Evolutionary conservation across 1,140 invertebrate genomes (phyloP).

Genomic region (Listronotus oregonensis): DNA sequence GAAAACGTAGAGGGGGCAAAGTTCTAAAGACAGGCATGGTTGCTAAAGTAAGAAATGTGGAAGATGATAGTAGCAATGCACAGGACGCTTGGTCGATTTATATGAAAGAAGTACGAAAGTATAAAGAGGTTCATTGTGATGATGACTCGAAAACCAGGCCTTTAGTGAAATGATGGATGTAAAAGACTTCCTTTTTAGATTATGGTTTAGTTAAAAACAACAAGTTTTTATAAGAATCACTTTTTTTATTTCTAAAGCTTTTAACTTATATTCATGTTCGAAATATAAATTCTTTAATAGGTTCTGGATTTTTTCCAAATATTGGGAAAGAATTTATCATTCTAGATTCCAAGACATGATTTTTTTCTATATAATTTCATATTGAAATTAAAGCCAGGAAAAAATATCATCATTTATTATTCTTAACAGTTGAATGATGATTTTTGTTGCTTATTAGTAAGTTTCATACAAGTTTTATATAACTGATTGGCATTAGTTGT

Average conservation of each 20-base stretch:
- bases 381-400: too few species aligned
- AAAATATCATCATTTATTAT: too few species aligned
- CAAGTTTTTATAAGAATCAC: not conserved
- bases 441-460: too few species aligned
- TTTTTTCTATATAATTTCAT: too few species aligned
- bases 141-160: slow-evolving; percentile 90
- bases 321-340: too few species aligned
- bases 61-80: slow-evolving; percentile 69
- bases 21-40: slow-evolving; percentile 88
- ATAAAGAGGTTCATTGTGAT: slow-evolving; percentile 88
- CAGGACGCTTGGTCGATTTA: slow-evolving; percentile 92
- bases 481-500: too few species aligned
- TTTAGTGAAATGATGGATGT: slow-evolving; percentile 74
- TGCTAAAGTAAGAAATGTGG: slow-evolving; percentile 76
- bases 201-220: slow-evolving; percentile 1
- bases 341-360: too few species aligned
- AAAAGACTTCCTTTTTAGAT: not conserved
- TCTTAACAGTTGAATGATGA: too few species aligned
- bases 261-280: too few species aligned
- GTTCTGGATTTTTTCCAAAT: too few species aligned
- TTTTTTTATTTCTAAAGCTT: not conserved
- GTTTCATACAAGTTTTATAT: too few species aligned
- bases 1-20: slow-evolving; percentile 82
- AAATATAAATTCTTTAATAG: too few species aligned
- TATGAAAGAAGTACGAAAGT: slow-evolving; percentile 90